phyloP scores from a whole-genome alignment of 2,888 invertebrate species.

The Mesochorus sp. region DNA sequence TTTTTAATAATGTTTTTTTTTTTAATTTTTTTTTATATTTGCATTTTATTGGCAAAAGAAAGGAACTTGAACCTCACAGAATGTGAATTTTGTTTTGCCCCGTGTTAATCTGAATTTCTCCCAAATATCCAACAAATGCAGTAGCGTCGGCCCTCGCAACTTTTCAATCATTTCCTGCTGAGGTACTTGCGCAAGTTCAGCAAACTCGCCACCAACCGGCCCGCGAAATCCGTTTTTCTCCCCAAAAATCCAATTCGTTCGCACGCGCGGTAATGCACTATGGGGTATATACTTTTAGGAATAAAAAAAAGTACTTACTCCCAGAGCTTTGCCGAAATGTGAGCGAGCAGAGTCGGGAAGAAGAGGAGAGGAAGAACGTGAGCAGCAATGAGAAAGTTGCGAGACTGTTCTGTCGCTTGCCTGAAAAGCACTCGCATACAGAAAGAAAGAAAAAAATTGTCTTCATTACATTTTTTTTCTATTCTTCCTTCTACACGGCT shows the following conservation, averaged over 20 bases:
- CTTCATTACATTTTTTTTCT: conserved; percentile 7
- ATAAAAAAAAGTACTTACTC: conserved; percentile 39
- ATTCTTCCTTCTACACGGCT: background rate
- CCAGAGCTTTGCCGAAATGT: conserved; percentile 24
- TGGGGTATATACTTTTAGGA: conserved; percentile 15
- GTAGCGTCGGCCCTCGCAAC: conserved; percentile 28
- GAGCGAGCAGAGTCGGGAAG: background rate
- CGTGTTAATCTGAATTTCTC: too few species aligned
- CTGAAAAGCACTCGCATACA: conserved; percentile 14
- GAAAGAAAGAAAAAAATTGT: conserved; percentile 25
- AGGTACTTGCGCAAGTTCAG: conserved; percentile 24
- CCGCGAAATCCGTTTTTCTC: conserved; percentile 53
- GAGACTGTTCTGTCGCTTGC: conserved; percentile 16
- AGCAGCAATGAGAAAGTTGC: conserved; percentile 35
- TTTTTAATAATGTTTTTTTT: too few species aligned
- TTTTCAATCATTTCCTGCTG: conserved; percentile 47
- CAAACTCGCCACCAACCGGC: conserved; percentile 34
- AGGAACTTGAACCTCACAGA: too few species aligned
- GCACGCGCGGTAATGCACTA: background rate
- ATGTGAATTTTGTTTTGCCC: background rate
- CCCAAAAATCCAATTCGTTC: conserved; percentile 52
- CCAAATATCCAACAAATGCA: background rate
- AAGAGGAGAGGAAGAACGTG: background rate
- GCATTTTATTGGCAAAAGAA: too few species aligned
- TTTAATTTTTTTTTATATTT: too few species aligned